Evolutionary conservation across 2,113 vertebrate species (phyloP), one percentile per base, ranked within the genome.

Genomic region (Cinclus mexicanus): DNA sequence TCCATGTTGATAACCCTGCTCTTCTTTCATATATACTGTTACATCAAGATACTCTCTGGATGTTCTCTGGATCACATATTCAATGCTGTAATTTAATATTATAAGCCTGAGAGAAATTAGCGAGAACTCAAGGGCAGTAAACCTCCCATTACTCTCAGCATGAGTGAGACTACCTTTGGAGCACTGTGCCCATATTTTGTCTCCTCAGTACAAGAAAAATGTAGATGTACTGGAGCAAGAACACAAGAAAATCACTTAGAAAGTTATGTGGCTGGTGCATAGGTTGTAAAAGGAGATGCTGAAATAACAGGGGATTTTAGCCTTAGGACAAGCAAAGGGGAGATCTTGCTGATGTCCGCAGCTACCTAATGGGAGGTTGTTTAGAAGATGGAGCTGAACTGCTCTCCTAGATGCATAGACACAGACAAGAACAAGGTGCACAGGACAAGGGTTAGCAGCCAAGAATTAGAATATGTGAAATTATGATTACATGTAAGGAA

Each of bases 291-390:
- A 81, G 6, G 20, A n/a, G 12, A 41, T 63, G 26, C 13, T 77
- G 29, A 65, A 35, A 60, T 77, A 81, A 55, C 7, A 24, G 10
- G 1, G 3, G 0, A 0, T 19, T 65, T 53, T 35, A 68, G 12
- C 21, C 53, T 60, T 69, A 56, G 56, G 4, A 33, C 8, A 80
- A 37, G 22, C 55, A 14, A 56, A 80, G 2, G 11, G 13, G 18
- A 69, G 33, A 77, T 29, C 23, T 29, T 77, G 25, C 39, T 84
- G 29, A 10, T 85, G 2, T 41, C 21, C 60, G 14, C 46, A 80
- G 46, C 11, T 72, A 18, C 39, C 35, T 72, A 41, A 24, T n/a
- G 19, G 37, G 23, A 63, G 1, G 12, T 5, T 69, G 14, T 33
- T 63, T 87, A 44, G 28, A 75, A 55, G 24, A 71, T 17, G 35